These are phyloP conservation scores for Bubo bubo DNA, from an alignment of 2,113 vertebrate species.

Conservation along the genomic window DNA sequence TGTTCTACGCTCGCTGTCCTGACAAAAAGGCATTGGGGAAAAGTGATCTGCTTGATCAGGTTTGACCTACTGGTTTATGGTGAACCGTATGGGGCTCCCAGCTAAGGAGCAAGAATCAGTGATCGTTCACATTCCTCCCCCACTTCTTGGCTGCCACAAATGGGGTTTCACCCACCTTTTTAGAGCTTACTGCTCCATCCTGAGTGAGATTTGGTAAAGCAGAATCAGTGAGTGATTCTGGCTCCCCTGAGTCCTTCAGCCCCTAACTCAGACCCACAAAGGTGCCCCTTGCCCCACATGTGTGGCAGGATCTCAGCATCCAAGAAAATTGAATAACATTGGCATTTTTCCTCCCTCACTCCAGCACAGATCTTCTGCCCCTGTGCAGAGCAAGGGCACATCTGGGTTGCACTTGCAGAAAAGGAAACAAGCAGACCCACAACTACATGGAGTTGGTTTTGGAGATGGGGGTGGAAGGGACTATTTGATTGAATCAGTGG, in stretches of 20 bases:
- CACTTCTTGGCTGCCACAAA: neutral
- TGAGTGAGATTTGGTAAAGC: neutral
- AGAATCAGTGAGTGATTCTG: neutral
- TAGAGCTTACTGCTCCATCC: neutral
- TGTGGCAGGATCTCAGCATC: neutral
- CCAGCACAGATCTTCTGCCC: neutral
- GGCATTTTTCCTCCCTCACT: neutral
- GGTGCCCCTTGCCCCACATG: neutral
- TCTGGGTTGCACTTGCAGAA: neutral
- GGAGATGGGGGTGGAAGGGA: neutral
- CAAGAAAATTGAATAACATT: neutral
- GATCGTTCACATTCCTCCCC: neutral
- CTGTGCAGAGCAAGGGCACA: neutral
- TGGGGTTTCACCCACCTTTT: neutral
- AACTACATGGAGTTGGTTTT: neutral
- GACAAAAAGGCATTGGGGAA: neutral
- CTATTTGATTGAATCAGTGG: neutral
- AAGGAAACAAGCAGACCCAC: neutral
- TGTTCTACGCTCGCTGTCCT: neutral
- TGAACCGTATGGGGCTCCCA: neutral
- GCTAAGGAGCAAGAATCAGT: neutral
- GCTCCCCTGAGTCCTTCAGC: neutral
- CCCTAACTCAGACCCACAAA: neutral
- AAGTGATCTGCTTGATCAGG: neutral
- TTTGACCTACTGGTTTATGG: neutral